Evolutionary conservation across 2,797 vertebrate genomes (phyloP).

Genomic region (Molothrus ater): DNA sequence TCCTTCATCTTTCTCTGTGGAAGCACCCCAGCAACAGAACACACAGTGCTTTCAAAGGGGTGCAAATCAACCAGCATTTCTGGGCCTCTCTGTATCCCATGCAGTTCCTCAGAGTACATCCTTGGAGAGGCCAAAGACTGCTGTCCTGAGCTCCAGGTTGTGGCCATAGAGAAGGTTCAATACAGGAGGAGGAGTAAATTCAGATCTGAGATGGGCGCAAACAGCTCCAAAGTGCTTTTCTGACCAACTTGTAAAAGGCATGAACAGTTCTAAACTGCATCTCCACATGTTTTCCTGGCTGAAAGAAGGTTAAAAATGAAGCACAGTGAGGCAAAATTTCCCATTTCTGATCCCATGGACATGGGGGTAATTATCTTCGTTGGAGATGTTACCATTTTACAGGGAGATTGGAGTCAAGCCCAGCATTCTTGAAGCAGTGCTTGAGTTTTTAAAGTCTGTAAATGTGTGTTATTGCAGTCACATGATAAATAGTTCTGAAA

Average conservation of each 20-base stretch:
- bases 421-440: neutral
- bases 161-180: neutral
- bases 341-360: neutral
- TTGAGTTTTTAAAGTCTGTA: neutral
- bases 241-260: neutral
- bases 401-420: neutral
- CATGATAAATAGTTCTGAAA: constrained; percentile 44
- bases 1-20: neutral
- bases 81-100: neutral
- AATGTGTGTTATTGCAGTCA: neutral
- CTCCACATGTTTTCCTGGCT: accelerated
- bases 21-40: neutral
- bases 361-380: neutral
- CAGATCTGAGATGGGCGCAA: neutral
- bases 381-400: neutral
- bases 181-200: neutral
- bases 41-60: neutral
- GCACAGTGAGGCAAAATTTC: neutral
- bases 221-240: neutral
- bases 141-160: neutral
- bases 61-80: neutral
- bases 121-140: neutral
- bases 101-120: neutral
- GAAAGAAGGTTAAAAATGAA: neutral
- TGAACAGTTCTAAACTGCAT: neutral